Base-by-base conservation (phyloP, 2,113 vertebrate genomes). In the Seriola dumerili region DNA sequence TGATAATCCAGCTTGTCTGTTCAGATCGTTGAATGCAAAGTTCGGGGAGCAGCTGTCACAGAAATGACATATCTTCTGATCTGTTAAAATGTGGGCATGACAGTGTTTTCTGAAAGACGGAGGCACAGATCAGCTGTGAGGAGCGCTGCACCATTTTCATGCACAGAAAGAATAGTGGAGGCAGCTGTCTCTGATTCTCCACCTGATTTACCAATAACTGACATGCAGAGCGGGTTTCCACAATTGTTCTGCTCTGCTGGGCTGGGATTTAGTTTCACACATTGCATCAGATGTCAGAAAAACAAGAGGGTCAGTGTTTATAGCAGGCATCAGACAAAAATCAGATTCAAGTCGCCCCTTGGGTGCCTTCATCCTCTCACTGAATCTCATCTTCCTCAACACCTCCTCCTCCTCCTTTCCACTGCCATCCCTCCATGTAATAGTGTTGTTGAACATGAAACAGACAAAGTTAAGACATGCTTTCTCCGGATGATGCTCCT, bases 171-270 rank as follows among this genome's bases (percentile, higher is more conserved):
- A 86, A 82, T 32, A 63, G 54, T 44, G 73, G 48, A 76, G 77
- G 79, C 89, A 88, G 84, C 85, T 83, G 83, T 86, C 81, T 88
- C 73, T 81, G 78, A 83, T 89, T 86, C 83, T 85, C 75, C 81
- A 83, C 79, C 83, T 86, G 86, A 87, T 90, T 89, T 86, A 69
- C 83, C 78, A 87, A 84, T 83, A 91, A 80, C 76, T 91, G 85
- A 78, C 87, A 84, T 74, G 79, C 81, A 83, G 79, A 85, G 58
- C 64, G 16, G 52, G 64, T 89, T 81, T 85, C 54, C 85, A 80
- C 76, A 68, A 70, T 76, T 72, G 81, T 85, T 86, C 72, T 84
- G 85, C 85, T 91, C 85, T 81, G 85, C 68, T 79, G 79, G 72
- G 40, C 88, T 61, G 69, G 63, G 63, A 80, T 84, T 87, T 78